Conservation (phyloP, 2,797 vertebrate genomes). For the Falco concolor region DNA sequence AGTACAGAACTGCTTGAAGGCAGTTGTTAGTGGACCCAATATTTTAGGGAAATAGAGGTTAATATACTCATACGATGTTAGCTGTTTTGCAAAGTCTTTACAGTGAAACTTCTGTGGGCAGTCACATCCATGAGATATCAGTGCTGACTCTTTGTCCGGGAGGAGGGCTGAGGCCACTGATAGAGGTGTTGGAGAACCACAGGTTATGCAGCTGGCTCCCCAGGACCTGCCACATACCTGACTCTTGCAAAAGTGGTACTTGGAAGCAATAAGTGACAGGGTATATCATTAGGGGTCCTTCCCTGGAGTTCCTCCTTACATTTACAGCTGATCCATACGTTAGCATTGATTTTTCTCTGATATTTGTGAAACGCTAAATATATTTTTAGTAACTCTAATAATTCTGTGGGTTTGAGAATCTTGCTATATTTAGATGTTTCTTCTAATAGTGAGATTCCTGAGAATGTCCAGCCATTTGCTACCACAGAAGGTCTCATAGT, state of each 20-base stretch:
- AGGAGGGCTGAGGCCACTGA: neutral
- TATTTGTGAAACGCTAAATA: neutral
- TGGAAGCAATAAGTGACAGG: neutral
- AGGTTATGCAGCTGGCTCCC: neutral
- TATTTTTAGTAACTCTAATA: neutral
- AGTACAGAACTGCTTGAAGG: neutral
- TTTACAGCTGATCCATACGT: neutral
- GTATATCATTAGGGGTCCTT: neutral
- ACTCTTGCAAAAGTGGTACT: neutral
- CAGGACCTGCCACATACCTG: neutral
- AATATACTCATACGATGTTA: neutral
- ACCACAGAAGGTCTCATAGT: neutral
- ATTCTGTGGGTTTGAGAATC: neutral
- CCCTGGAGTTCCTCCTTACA: neutral
- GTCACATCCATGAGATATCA: neutral
- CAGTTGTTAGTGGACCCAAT: neutral
- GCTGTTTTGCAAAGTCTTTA: neutral
- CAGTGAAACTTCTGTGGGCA: neutral
- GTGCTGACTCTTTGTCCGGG: neutral
- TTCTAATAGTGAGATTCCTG: neutral
- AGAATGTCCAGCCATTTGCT: neutral
- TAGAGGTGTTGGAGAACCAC: neutral
- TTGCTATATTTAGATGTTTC: neutral
- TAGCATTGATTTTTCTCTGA: neutral
- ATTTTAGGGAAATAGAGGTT: neutral